phyloP scores from a whole-genome alignment of 2,797 vertebrate genomes.

The Sternotherus odoratus region DNA sequence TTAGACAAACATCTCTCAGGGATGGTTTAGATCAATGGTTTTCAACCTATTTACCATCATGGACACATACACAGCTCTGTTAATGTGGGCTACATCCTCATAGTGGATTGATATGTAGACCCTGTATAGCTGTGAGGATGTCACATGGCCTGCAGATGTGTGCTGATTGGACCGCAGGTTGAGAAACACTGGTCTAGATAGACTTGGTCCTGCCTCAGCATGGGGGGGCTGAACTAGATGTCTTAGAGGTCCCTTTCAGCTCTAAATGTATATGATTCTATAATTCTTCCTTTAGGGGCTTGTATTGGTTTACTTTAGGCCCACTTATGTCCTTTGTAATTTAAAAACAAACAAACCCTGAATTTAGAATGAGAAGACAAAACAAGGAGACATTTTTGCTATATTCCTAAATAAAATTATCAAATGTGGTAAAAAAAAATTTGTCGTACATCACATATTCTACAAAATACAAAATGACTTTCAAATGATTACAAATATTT shows the following conservation, averaged over 20 bases:
- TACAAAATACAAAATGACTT: conserved; percentile 57
- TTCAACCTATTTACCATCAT: too few relatives aligned
- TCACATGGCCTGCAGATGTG: too few relatives aligned
- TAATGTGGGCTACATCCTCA: too few relatives aligned
- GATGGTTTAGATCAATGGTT: background rate
- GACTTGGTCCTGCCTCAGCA: too few relatives aligned
- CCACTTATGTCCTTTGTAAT: conserved; percentile 31
- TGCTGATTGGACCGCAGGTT: too few relatives aligned
- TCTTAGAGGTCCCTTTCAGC: too few relatives aligned
- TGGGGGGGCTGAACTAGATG: too few relatives aligned
- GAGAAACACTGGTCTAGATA: too few relatives aligned
- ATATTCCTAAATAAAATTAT: conserved; percentile 23
- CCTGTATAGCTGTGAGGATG: too few relatives aligned
- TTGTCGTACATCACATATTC: conserved; percentile 28
- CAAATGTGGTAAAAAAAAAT: background rate
- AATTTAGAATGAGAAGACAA: conserved; percentile 41
- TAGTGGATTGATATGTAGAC: too few relatives aligned
- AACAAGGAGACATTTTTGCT: conserved; percentile 38
- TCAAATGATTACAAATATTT: background rate
- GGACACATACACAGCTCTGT: too few relatives aligned
- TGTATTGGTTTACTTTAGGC: conserved; percentile 42
- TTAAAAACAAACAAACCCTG: conserved; percentile 36
- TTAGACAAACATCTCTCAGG: background rate
- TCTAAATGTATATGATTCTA: background rate
- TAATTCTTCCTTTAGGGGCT: conserved; percentile 34